Conservation (phyloP, 2,888 invertebrate species). For the Ferrisia virgata region DNA sequence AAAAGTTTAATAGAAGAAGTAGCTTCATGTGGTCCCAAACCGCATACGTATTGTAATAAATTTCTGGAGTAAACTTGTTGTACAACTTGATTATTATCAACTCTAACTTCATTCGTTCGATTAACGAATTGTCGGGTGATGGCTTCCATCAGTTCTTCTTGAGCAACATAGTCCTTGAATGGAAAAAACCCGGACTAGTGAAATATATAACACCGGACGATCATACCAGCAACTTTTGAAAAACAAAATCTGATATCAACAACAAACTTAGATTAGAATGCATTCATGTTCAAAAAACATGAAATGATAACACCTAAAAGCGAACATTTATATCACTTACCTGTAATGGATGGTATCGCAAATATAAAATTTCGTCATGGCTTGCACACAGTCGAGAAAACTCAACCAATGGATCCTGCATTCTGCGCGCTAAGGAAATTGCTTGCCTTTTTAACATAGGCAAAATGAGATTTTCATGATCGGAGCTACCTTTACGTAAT, state of each 20-base stretch:
- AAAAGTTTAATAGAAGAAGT: slow-evolving; percentile 79
- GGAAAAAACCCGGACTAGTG: not conserved
- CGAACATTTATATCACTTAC: no score
- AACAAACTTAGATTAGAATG: no score
- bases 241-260: no score
- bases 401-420: slow-evolving; percentile 95
- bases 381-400: slow-evolving; percentile 92
- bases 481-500: slow-evolving; percentile 73
- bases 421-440: slow-evolving; percentile 82
- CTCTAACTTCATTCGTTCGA: slow-evolving; percentile 94
- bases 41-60: slow-evolving; percentile 93
- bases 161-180: slow-evolving; percentile 67
- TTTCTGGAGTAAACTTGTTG: slow-evolving; percentile 82
- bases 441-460: slow-evolving; percentile 88
- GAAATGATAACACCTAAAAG: no score
- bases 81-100: slow-evolving; percentile 92
- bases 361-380: slow-evolving; percentile 93
- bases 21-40: slow-evolving; percentile 90
- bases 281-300: no score
- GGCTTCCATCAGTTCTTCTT: slow-evolving; percentile 82
- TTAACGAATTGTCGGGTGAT: slow-evolving; percentile 74
- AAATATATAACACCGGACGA: not conserved
- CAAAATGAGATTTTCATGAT: slow-evolving; percentile 63
- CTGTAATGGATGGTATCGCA: slow-evolving; percentile 83
- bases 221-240: not conserved